These are phyloP conservation scores for Oedothorax gibbosus DNA, from an alignment of 1,140 invertebrate species.

Conservation along the genomic window DNA sequence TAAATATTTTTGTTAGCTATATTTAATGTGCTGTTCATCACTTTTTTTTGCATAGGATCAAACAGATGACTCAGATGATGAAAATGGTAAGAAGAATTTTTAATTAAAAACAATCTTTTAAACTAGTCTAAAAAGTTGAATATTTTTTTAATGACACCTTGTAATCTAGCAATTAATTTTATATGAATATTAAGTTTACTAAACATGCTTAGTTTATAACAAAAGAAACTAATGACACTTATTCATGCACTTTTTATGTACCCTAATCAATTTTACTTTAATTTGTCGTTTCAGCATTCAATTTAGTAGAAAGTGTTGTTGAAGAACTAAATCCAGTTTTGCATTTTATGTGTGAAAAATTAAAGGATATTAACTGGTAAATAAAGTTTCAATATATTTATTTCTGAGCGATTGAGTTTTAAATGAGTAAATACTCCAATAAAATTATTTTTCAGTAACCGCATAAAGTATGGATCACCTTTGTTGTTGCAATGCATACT, in stretches of 20 bases:
- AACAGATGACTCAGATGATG: conserved; percentile 47
- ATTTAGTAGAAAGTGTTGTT: conserved; percentile 66
- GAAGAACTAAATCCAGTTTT: conserved; percentile 91
- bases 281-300: conserved; percentile 31
- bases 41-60: conserved; percentile 31
- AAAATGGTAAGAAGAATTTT: conserved; percentile 37
- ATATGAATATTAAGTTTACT: neutral
- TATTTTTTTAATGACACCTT: neutral
- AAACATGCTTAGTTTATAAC: no score
- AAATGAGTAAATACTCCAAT: neutral
- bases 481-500: conserved; percentile 89
- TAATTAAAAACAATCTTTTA: neutral
- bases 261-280: conserved; percentile 6
- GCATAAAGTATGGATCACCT: conserved; percentile 70
- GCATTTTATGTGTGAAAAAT: conserved; percentile 86
- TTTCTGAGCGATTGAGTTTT: neutral
- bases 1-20: neutral
- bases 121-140: neutral
- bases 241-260: conserved; percentile 15
- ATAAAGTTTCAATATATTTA: conserved; percentile 59
- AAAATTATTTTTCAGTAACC: conserved; percentile 68
- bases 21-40: neutral
- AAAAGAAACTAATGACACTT: neutral
- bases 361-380: conserved; percentile 84
- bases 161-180: neutral